phyloP scores from a whole-genome alignment of 1,140 invertebrate genomes.

The Nymphalis io region DNA sequence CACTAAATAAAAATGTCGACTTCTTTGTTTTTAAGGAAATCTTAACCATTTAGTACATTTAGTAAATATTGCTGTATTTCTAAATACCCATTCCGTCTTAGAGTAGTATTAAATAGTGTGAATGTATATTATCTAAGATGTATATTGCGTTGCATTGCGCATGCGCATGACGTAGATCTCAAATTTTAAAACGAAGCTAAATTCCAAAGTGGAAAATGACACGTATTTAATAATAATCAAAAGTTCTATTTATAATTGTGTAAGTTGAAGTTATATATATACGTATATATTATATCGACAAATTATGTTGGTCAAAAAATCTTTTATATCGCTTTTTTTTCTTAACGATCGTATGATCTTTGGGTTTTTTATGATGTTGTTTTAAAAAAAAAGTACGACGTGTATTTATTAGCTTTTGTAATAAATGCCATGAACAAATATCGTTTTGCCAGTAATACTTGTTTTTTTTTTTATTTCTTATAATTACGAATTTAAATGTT shows the following conservation, averaged over 20 bases:
- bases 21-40: background rate
- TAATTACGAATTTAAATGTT: background rate
- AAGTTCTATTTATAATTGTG: too few species aligned
- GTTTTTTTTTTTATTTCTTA: background rate
- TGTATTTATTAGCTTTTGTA: background rate
- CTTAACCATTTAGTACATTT: background rate
- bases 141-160: background rate
- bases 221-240: too few species aligned
- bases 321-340: too few species aligned
- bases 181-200: conserved; percentile 2
- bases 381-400: background rate
- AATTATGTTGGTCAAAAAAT: too few species aligned
- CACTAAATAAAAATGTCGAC: too few species aligned
- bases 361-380: too few species aligned
- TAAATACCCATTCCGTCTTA: conserved; percentile 24
- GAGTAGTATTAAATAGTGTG: conserved; percentile 20
- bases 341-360: too few species aligned
- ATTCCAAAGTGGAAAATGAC: background rate
- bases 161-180: conserved; percentile 17
- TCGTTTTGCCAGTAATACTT: background rate
- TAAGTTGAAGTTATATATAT: too few species aligned
- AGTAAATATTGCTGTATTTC: background rate
- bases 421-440: too few species aligned
- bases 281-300: too few species aligned
- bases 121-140: conserved; percentile 5